Evolutionary conservation across 1,140 invertebrate species (phyloP).

Genomic region (Ostrea denselamellosa): DNA sequence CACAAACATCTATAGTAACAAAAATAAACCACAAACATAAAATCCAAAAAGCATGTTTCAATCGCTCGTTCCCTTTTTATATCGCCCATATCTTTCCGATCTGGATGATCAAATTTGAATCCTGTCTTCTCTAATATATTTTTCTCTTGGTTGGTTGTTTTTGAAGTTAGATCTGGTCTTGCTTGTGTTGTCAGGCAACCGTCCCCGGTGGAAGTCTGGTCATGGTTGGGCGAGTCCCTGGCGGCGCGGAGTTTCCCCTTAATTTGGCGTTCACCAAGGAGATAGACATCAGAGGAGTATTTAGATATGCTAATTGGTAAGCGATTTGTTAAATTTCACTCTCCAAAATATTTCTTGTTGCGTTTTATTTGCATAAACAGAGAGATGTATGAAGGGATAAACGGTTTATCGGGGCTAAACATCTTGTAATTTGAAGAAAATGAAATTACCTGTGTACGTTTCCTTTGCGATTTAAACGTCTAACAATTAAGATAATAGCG

Average conservation of each 20-base stretch:
- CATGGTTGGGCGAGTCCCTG: conserved; percentile 90
- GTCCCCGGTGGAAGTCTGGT: conserved; percentile 89
- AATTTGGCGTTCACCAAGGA: conserved; percentile 88
- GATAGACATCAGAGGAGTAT: conserved; percentile 93
- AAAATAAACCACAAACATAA: conserved; percentile 14
- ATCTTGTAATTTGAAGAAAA: conserved; percentile 38
- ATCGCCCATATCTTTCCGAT: neutral
- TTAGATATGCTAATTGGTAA: conserved; percentile 94
- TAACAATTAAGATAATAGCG: neutral
- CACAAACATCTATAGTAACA: neutral
- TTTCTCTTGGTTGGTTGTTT: conserved; percentile 35
- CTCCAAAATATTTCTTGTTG: conserved; percentile 19
- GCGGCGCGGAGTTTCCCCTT: conserved; percentile 89
- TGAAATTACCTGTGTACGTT: conserved; percentile 26
- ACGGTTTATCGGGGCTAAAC: neutral
- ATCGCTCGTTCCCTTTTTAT: neutral
- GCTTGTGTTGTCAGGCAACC: conserved; percentile 84
- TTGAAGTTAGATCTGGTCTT: conserved; percentile 34
- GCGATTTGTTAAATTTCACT: conserved; percentile 41
- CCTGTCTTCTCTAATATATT: conserved; percentile 36
- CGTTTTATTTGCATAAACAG: conserved; percentile 39
- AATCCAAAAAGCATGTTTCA: conserved; percentile 33
- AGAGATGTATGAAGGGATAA: conserved; percentile 22
- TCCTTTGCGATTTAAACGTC: conserved; percentile 24
- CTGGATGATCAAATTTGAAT: conserved; percentile 33